These are phyloP conservation scores for Euphydryas editha DNA, from an alignment of 2,888 invertebrate species.

Conservation along the genomic window DNA sequence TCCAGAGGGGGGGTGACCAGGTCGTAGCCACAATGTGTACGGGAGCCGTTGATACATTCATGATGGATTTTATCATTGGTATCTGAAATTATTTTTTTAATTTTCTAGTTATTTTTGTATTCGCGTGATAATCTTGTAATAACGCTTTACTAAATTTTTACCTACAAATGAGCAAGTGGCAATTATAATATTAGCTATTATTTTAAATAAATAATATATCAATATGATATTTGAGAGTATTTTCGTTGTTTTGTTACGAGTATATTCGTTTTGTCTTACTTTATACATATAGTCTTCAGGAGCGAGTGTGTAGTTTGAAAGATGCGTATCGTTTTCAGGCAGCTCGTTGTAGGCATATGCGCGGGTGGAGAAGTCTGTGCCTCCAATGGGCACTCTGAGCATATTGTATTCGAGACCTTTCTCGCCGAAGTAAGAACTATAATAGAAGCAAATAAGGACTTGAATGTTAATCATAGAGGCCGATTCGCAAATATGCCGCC, in stretches of 20 bases:
- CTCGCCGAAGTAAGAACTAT: constrained; percentile 87
- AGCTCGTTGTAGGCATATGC: constrained; percentile 88
- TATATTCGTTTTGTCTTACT: constrained; percentile 57
- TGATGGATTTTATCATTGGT: constrained; percentile 70
- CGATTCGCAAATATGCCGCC: too few relatives aligned
- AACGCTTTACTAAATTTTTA: too few relatives aligned
- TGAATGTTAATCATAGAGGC: too few relatives aligned
- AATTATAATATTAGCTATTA: too few relatives aligned
- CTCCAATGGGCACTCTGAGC: constrained; percentile 90
- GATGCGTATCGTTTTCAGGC: constrained; percentile 73
- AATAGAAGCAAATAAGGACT: constrained; percentile 10
- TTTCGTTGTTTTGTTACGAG: too few relatives aligned
- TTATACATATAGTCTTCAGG: constrained; percentile 86
- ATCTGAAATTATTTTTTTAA: constrained; percentile 57
- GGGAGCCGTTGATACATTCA: constrained; percentile 55
- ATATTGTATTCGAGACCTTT: constrained; percentile 89
- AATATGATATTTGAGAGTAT: not conserved
- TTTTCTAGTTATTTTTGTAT: not conserved
- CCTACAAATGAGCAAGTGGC: too few relatives aligned
- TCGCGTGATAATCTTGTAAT: not conserved
- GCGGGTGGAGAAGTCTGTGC: constrained; percentile 90
- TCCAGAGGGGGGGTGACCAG: constrained; percentile 86
- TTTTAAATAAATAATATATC: too few relatives aligned
- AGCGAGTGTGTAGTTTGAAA: constrained; percentile 85
- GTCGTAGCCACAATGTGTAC: constrained; percentile 72